Percentiles rank a stretch among this genome's conserved stretches.
Evolutionary conservation across 2,113 vertebrate species (phyloP).

Genomic region (Pelusios castaneus): DNA sequence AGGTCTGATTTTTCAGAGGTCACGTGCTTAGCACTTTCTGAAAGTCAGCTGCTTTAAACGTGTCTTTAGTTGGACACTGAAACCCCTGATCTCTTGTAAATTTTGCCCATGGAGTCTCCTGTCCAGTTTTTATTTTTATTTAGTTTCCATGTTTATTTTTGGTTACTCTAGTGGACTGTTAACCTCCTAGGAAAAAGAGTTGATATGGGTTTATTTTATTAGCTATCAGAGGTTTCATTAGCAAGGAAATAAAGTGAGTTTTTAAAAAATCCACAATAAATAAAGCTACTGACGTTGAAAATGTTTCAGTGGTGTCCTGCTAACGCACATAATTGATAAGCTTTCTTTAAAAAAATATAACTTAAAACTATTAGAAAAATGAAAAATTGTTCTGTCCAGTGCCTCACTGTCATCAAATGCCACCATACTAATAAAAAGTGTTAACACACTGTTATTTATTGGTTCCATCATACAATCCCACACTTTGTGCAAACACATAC

Average conservation of each 20-base stretch:
- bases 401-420: background rate
- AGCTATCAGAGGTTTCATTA: background rate
- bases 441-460: constrained; percentile 28
- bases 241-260: background rate
- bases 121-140: background rate
- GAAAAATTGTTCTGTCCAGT: constrained; percentile 18
- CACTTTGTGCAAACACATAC: background rate
- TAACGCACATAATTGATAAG: background rate
- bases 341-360: constrained; percentile 30
- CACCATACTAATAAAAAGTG: background rate
- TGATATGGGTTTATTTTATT: background rate
- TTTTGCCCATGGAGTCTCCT: background rate
- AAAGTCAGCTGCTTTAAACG: background rate
- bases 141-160: background rate
- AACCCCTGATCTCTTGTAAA: background rate
- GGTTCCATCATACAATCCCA: background rate
- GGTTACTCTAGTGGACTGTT: background rate
- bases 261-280: background rate
- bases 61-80: background rate
- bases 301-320: background rate
- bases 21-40: background rate
- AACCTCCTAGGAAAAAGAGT: background rate
- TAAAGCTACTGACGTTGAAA: background rate
- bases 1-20: background rate
- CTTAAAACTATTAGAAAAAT: constrained; percentile 30